Evolutionary conservation across 2,888 invertebrate genomes (phyloP).

Genomic region (Cheilosia urbana): DNA sequence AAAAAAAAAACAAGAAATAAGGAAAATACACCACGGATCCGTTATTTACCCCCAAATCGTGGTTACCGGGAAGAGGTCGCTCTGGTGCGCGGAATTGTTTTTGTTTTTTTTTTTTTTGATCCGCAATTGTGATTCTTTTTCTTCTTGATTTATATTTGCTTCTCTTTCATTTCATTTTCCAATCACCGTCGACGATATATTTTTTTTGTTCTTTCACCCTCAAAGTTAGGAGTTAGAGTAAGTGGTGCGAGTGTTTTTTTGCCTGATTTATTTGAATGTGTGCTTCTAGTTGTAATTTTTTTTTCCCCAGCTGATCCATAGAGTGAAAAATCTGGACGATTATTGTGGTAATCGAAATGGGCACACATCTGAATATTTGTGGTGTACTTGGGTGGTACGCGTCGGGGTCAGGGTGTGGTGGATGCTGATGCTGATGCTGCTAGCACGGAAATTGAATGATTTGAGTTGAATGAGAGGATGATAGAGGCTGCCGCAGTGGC

Average conservation of each 20-base stretch:
- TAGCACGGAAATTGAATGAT: conserved; percentile 73
- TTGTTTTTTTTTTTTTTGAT: conserved; percentile 48
- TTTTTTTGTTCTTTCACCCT: conserved; percentile 30
- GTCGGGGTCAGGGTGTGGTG: background rate
- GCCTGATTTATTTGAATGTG: conserved; percentile 37
- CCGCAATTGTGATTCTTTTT: conserved; percentile 56
- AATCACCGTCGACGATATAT: conserved; percentile 71
- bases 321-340: conserved; percentile 75
- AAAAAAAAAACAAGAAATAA: conserved; percentile 1
- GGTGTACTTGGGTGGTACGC: conserved; percentile 25
- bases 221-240: background rate
- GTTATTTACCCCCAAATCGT: conserved; percentile 70
- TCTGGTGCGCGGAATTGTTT: conserved; percentile 39
- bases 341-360: conserved; percentile 75
- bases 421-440: conserved; percentile 49
- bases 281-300: conserved; percentile 31
- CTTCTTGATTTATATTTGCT: conserved; percentile 22
- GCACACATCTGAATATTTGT: conserved; percentile 73
- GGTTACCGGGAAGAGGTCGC: conserved; percentile 66
- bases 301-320: conserved; percentile 31
- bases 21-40: conserved; percentile 41
- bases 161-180: conserved; percentile 73
- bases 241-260: background rate
- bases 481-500: background rate
- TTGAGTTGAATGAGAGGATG: conserved; percentile 55